phyloP scores from a whole-genome alignment of 2,113 vertebrate genomes.

The Lophura nycthemera region DNA sequence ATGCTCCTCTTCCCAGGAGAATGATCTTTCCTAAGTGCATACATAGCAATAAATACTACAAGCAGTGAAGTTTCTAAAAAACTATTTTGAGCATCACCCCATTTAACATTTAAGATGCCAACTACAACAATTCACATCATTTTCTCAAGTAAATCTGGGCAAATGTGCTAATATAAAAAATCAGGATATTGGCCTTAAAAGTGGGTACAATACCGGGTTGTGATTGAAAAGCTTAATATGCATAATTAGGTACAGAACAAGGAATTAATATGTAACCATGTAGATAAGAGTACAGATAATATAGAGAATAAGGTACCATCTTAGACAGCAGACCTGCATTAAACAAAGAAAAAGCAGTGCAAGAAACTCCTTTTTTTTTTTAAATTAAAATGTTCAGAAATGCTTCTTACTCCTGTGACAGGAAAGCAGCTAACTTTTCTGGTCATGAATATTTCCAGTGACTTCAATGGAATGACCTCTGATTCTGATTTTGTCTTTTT shows the following conservation, averaged over 20 bases:
- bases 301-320: neutral
- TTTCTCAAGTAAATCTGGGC: neutral
- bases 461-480: neutral
- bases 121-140: neutral
- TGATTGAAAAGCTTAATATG: conserved; percentile 10
- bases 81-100: neutral
- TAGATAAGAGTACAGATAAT: neutral
- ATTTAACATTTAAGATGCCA: neutral
- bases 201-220: neutral
- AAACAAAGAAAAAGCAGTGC: neutral
- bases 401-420: neutral
- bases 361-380: neutral
- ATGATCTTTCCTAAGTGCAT: neutral
- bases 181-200: neutral
- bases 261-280: neutral
- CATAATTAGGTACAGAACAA: neutral
- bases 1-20: neutral
- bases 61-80: neutral
- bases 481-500: neutral
- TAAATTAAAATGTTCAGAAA: neutral
- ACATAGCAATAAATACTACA: conserved; percentile 12
- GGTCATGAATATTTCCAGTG: neutral
- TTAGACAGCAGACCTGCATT: neutral
- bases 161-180: neutral
- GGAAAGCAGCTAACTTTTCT: neutral